Conservation (phyloP, 2,888 invertebrate species). For the Lathronympha strigana region DNA sequence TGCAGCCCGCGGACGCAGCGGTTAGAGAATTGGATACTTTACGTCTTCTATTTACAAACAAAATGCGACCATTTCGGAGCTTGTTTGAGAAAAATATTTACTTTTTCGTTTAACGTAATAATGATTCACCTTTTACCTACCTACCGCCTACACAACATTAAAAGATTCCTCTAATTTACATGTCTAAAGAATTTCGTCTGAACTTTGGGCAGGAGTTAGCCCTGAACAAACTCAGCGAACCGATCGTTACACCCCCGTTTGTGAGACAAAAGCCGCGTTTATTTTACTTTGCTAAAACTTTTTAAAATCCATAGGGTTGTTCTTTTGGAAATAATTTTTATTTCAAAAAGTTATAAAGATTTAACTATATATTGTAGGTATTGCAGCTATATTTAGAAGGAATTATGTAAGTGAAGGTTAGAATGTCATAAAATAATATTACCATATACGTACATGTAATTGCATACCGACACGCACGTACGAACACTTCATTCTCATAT, state of each 20-base stretch:
- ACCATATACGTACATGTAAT: neutral
- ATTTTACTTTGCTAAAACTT: conserved; percentile 1
- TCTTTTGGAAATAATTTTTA: neutral
- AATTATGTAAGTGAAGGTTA: neutral
- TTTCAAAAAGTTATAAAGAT: neutral
- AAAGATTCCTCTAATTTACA: neutral
- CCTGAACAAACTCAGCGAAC: conserved; percentile 2
- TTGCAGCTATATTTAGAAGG: neutral
- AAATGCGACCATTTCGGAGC: no score
- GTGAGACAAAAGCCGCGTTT: neutral
- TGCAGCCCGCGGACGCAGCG: no score
- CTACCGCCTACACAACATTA: neutral
- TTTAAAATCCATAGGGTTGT: neutral
- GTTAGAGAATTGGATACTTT: no score
- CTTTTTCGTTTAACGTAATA: neutral
- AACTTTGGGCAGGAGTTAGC: conserved; percentile 1
- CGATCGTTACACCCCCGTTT: conserved; percentile 3
- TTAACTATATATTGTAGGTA: neutral
- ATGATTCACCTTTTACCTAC: no score
- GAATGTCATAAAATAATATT: neutral
- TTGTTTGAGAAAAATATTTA: no score
- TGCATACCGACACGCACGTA: conserved; percentile 6
- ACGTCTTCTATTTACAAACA: no score
- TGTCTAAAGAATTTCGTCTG: neutral
- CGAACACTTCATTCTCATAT: neutral